Base-by-base conservation (phyloP, 2,888 invertebrate genomes). In the Noctua janthe region DNA sequence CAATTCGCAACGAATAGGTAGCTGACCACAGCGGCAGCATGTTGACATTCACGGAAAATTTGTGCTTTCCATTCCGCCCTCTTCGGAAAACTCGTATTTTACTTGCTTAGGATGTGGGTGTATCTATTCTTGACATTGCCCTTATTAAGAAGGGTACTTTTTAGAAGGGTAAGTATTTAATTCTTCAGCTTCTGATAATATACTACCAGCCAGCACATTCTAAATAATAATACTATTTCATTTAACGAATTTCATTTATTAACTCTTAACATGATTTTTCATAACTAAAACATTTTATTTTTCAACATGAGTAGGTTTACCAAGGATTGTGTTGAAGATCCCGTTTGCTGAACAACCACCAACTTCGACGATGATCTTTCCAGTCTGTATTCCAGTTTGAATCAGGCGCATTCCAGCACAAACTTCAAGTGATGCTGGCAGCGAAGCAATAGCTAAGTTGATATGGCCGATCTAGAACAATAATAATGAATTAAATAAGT, bases 371-470 rank as follows among this genome's bases (percentile, higher is more conserved):
- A 96, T 85, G n/a, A 96, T 92, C 78, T 90, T 94, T n/a, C 94
- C 94, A 1, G 95, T 94, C 17, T 91, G 90, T 17, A 95, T 73
- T 7, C 96, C 95, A 2, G 95, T 94, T 79, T 94, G 93, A 11
- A 96, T 91, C 0, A 97, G 88, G 6, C 92, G 92, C 7, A 88
- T 89, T 0, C 94, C 96, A 2, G 96, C 95, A 86, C 97, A 97
- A 3, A 96, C 88, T 85, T 97, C 94, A 2, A 97, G 87, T 4
- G 95, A 87, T 0, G 95, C 94, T 23, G 96, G 96, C 29, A 97
- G 85, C 0, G 94, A 92, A 20, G 94, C 92, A 74, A 96, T 83
- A 7, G 93, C 92, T 17, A 96, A 75, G 78, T 95, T 95, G 83
- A 96, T 94, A 70, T 95, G 95, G 11, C 93, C 93, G 47, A 95